phyloP scores from a whole-genome alignment of 2,113 vertebrate genomes.

The Verasper variegatus region DNA sequence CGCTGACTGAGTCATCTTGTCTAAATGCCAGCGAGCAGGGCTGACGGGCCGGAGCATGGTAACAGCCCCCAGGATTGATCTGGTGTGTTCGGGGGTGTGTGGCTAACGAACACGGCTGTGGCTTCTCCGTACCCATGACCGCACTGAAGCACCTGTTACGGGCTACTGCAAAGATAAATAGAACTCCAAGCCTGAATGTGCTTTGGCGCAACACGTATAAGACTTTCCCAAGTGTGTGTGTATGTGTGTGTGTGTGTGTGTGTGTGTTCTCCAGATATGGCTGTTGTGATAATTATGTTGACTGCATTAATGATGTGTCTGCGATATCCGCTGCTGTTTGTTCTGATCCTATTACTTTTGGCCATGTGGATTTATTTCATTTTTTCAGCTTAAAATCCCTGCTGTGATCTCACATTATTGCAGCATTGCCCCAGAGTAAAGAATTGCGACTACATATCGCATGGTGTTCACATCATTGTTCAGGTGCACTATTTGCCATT shows the following conservation, averaged over 20 bases:
- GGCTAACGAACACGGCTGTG: slow-evolving; percentile 32
- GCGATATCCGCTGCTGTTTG: slow-evolving; percentile 11
- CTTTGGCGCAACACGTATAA: background rate
- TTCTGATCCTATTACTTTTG: slow-evolving; percentile 56
- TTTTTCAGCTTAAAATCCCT: slow-evolving; percentile 54
- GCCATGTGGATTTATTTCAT: slow-evolving; percentile 54
- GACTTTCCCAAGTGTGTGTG: slow-evolving; percentile 8
- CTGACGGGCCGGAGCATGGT: slow-evolving; percentile 41
- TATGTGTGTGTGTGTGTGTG: slow-evolving; percentile 19
- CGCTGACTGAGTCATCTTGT: slow-evolving; percentile 69
- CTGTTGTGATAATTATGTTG: slow-evolving; percentile 44
- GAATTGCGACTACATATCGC: slow-evolving; percentile 11
- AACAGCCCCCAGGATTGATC: slow-evolving; percentile 54
- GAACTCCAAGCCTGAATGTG: slow-evolving; percentile 1
- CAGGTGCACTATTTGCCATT: no score
- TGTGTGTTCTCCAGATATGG: slow-evolving; percentile 28
- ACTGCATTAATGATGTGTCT: slow-evolving; percentile 29
- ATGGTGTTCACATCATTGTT: no score
- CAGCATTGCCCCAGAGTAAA: slow-evolving; percentile 12
- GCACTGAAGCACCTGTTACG: slow-evolving; percentile 26
- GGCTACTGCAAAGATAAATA: background rate
- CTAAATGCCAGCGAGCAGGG: slow-evolving; percentile 69
- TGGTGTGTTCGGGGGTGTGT: slow-evolving; percentile 44
- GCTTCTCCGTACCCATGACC: slow-evolving; percentile 15
- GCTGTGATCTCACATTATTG: slow-evolving; percentile 53